Evolutionary conservation across 2,888 invertebrate species (phyloP).

Genomic region (Lepeophtheirus nordmannii): DNA sequence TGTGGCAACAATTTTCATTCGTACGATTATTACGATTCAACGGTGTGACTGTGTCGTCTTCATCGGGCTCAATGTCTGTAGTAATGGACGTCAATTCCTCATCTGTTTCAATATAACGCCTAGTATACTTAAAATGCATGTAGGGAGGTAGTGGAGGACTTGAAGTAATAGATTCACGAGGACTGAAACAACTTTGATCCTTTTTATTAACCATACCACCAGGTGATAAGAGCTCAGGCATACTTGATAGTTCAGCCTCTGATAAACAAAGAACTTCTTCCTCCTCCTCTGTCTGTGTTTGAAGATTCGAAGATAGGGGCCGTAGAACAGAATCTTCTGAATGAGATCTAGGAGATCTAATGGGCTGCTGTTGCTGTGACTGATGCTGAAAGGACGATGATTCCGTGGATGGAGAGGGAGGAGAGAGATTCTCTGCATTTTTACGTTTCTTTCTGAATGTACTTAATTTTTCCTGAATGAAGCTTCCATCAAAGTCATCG

Average conservation of each 20-base stretch:
- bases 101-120: slow-evolving; percentile 37
- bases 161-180: not conserved
- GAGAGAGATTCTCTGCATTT: not conserved
- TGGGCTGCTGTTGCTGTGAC: not conserved
- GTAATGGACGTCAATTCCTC: slow-evolving; percentile 54
- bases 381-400: too few species aligned
- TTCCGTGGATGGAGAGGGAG: not conserved
- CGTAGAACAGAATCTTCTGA: slow-evolving; percentile 5
- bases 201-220: slow-evolving; percentile 20
- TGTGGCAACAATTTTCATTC: slow-evolving; percentile 33
- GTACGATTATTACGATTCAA: slow-evolving; percentile 37
- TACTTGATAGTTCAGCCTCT: not conserved
- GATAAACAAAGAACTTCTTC: not conserved
- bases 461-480: not conserved
- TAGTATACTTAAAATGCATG: slow-evolving; percentile 17
- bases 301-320: slow-evolving; percentile 9
- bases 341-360: not conserved
- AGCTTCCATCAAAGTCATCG: slow-evolving; percentile 27
- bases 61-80: slow-evolving; percentile 57
- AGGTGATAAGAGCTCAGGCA: slow-evolving; percentile 12
- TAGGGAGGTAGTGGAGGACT: not conserved
- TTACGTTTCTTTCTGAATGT: not conserved
- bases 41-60: slow-evolving; percentile 39
- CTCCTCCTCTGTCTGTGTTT: not conserved
- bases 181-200: not conserved